These are phyloP conservation scores for Leptodactylus fallax DNA, from an alignment of 2,797 vertebrate genomes.

Conservation along the genomic window DNA sequence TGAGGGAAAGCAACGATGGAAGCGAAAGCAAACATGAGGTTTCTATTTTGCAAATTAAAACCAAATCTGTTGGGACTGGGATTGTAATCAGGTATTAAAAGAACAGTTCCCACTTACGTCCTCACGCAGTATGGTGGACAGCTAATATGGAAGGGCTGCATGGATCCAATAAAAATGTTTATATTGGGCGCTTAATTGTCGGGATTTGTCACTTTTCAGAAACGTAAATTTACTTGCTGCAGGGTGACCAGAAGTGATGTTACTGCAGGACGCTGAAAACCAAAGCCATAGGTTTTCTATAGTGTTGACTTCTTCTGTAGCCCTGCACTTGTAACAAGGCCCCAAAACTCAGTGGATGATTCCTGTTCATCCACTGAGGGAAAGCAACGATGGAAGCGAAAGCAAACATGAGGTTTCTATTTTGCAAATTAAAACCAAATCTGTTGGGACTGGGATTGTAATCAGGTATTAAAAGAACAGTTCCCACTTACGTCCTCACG, in stretches of 20 bases:
- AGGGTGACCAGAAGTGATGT: conserved; percentile 12
- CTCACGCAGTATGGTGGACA: conserved; percentile 22
- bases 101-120: conserved; percentile 52
- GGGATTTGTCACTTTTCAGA: conserved; percentile 38
- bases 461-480: conserved; percentile 60
- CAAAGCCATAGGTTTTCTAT: not conserved
- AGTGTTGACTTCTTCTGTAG: not conserved
- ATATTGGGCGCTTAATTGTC: conserved; percentile 53
- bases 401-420: conserved; percentile 52
- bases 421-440: conserved; percentile 54
- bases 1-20: conserved; percentile 14
- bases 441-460: conserved; percentile 40
- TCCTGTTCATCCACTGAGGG: conserved; percentile 20
- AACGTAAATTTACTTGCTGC: conserved; percentile 21
- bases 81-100: conserved; percentile 59
- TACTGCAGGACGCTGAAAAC: not conserved
- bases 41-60: conserved; percentile 57
- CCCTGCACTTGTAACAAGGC: not conserved
- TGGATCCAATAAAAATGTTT: conserved; percentile 58
- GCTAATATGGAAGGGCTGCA: conserved; percentile 16
- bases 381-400: conserved; percentile 32
- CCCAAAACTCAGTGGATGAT: not conserved
- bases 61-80: conserved; percentile 43
- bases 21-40: conserved; percentile 50
- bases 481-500: conserved; percentile 49